Conservation (phyloP, 2,888 invertebrate species). For the Microplitis deprimator region DNA sequence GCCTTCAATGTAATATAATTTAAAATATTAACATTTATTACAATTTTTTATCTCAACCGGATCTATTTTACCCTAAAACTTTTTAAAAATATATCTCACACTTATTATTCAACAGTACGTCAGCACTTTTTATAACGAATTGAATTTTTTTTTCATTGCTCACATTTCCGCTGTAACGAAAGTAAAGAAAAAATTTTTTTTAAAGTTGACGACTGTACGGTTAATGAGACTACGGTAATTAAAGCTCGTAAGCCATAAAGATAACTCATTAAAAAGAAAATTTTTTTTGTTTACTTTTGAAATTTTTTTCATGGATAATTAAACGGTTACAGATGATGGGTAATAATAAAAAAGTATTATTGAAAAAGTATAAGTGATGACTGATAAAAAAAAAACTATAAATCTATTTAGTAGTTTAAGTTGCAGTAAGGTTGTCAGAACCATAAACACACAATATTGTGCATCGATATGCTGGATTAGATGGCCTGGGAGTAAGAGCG, state of each 20-base stretch:
- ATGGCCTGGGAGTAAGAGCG: conserved; percentile 47
- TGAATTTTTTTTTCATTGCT: conserved; percentile 25
- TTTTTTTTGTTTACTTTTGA: background rate
- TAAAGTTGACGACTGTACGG: conserved; percentile 29
- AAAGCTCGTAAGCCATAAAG: conserved; percentile 15
- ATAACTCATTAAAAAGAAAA: conserved; percentile 6
- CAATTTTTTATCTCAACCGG: conserved; percentile 6
- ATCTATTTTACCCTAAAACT: conserved; percentile 8
- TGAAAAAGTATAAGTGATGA: background rate
- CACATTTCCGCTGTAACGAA: conserved; percentile 1
- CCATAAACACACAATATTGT: conserved; percentile 17
- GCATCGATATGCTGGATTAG: conserved; percentile 25
- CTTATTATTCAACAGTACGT: conserved; percentile 21
- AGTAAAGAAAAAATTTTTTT: conserved; percentile 21
- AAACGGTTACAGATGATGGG: background rate
- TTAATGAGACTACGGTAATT: conserved; percentile 41
- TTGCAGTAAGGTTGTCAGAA: background rate
- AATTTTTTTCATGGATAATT: background rate
- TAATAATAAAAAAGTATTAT: background rate
- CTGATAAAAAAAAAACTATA: background rate
- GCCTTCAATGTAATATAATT: background rate
- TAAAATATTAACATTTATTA: background rate
- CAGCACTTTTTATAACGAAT: conserved; percentile 39
- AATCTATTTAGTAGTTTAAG: background rate
- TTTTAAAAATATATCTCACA: conserved; percentile 22